Evolutionary conservation across 23 tunicate genomes (phyloP), one percentile per base, ranked within the genome.

Genomic region (Trididemnum clinides): DNA sequence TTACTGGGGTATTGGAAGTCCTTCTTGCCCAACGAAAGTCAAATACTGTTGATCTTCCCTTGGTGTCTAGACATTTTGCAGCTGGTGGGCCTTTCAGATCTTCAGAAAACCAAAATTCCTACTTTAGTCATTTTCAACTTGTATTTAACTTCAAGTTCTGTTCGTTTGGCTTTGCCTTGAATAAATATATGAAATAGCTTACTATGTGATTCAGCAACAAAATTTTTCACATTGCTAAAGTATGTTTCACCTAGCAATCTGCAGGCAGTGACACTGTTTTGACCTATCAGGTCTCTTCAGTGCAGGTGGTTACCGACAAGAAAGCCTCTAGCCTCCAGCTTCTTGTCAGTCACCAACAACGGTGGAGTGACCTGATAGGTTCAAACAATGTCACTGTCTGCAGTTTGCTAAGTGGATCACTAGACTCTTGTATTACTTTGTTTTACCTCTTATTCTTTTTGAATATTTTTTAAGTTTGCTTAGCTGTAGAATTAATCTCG

Each of bases 101-200:
- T 28, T 71, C 78, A 71, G 27, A 71, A 71, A 71, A 28, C 22
- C 22, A 19, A 71, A 26, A 71, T 28, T 71, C 78, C 33, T 71
- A 22, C 44, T n/a, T 33, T 5, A 28, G 78, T 19, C 78, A 71
- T 71, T 20, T 33, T 25, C 51, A 71, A 28, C 5, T 31, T 31
- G 33, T 71, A 18, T 18, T 29, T 28, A 6, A 6, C 6, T 71
- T 71, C 78, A 25, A 71, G 21, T 4, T 71, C 4, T 31, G 20
- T 44, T 44, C 54, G 54, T 44, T 44, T 44, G 15, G 54, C 54
- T 7, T 44, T 44, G 15, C 15, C 54, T 7, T 44, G 54, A 44
- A 44, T 15, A 44, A 44, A 44, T 44, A 44, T 44, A 15, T 44
- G 12, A 44, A 10, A 44, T 44, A 44, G 15, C 10, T 71, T 31